These are phyloP conservation scores for Timema podura DNA, from an alignment of 2,888 invertebrate genomes.

Conservation along the genomic window DNA sequence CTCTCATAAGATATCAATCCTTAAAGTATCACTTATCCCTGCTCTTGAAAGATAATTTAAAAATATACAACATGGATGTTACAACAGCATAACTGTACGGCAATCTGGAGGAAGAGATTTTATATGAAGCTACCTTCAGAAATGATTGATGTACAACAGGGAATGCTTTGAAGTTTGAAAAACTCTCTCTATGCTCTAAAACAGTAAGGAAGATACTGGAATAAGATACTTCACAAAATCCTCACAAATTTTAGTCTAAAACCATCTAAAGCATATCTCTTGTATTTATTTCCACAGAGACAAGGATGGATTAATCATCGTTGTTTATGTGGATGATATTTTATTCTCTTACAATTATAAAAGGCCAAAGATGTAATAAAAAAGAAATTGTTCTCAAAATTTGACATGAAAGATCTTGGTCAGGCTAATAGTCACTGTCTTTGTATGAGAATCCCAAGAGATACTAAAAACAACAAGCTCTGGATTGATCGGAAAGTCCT, in stretches of 20 bases:
- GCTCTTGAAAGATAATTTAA: neutral
- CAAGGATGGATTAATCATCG: neutral
- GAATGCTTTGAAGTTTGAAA: neutral
- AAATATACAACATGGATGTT: neutral
- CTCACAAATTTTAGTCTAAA: neutral
- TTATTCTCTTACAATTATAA: neutral
- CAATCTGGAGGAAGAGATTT: neutral
- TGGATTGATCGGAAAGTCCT: no score
- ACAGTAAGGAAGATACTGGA: neutral
- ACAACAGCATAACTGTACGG: neutral
- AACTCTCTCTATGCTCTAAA: neutral
- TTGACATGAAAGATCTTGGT: neutral
- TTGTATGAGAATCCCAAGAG: neutral
- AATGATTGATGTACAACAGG: neutral
- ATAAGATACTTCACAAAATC: neutral
- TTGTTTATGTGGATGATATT: neutral
- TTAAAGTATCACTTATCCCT: neutral
- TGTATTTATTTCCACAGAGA: neutral
- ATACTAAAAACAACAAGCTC: no score
- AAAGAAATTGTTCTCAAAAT: neutral
- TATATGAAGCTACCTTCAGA: neutral
- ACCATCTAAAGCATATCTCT: neutral
- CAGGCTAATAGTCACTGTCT: neutral
- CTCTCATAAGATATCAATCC: no score
- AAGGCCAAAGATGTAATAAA: no score